A percentile compares a stretch with the other conserved stretches of the same genome.
Evolutionary conservation across 53 echinoderm and acorn worm genomes (phyloP).

Genomic region (Astropecten irregularis): DNA sequence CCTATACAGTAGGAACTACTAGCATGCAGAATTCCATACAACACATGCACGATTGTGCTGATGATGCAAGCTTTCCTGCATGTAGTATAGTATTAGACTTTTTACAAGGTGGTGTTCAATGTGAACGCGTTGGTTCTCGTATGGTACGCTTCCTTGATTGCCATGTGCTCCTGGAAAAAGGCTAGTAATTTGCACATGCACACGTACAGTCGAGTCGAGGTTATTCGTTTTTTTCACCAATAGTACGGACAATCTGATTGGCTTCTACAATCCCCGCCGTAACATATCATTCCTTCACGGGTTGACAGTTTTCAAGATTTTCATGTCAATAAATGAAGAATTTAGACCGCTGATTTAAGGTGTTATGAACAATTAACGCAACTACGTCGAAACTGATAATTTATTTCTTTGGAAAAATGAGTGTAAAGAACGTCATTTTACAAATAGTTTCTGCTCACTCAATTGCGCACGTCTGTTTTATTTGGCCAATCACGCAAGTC

Average conservation of each 20-base stretch:
- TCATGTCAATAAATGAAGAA: background rate
- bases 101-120: no score
- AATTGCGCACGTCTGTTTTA: background rate
- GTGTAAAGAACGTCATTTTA: background rate
- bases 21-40: no score
- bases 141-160: no score
- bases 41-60: background rate
- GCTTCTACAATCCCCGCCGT: background rate
- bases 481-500: slow-evolving; percentile 19
- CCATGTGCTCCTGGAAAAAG: no score
- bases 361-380: no score
- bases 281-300: background rate
- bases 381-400: no score
- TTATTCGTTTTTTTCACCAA: background rate
- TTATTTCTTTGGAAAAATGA: background rate
- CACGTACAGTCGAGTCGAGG: no score
- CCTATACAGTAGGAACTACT: no score
- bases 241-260: slow-evolving; percentile 7
- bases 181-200: no score
- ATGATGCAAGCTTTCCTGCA: background rate
- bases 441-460: background rate
- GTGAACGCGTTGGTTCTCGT: no score
- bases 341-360: no score
- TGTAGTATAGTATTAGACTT: no score
- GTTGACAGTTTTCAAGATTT: background rate